Percentiles rank a stretch among this genome's conserved stretches.
Conservation (phyloP, 2,888 invertebrate genomes). For the Oasisia sp. region DNA sequence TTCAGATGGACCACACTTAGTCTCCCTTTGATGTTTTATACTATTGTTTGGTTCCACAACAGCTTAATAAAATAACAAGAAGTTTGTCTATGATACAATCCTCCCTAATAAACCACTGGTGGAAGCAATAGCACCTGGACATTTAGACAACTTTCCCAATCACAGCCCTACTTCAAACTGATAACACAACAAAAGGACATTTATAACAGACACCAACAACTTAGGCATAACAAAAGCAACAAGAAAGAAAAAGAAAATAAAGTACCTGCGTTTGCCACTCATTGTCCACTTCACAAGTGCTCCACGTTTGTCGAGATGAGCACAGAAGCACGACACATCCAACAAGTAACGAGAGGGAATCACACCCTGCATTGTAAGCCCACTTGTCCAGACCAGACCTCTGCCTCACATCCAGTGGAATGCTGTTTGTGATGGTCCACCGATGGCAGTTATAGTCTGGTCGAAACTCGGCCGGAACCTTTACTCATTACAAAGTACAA, state of each 20-base stretch:
- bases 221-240: not conserved
- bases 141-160: not conserved
- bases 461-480: conserved; percentile 10
- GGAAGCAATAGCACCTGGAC: not conserved
- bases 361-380: not conserved
- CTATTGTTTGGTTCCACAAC: no score
- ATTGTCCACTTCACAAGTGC: not conserved
- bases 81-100: no score
- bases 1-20: no score
- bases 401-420: not conserved
- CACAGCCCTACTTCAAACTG: not conserved
- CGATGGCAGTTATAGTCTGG: conserved; percentile 1
- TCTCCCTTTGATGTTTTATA: no score
- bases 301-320: not conserved
- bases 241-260: not conserved
- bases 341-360: not conserved
- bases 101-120: no score
- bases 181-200: not conserved
- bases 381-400: not conserved
- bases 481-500: conserved; percentile 13
- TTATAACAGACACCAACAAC: not conserved
- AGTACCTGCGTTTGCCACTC: not conserved
- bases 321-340: not conserved
- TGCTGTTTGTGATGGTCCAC: not conserved
- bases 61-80: no score